These are phyloP conservation scores for Lota lota DNA, from an alignment of 2,113 vertebrate species.

Conservation along the genomic window DNA sequence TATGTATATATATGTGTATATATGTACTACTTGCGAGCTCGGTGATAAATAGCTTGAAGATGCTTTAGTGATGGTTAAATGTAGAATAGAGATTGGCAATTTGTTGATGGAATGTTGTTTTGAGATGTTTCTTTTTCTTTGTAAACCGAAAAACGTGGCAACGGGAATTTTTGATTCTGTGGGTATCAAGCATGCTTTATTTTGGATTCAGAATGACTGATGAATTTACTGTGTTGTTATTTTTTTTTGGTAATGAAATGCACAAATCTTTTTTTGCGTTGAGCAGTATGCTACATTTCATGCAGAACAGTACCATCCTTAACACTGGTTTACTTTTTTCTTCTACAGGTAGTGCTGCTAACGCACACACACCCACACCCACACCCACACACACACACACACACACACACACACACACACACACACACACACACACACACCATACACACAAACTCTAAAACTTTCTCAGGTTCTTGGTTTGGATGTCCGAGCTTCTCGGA, in stretches of 20 bases:
- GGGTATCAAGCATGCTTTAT: constrained; percentile 37
- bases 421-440: constrained; percentile 35
- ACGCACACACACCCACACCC: constrained; percentile 40
- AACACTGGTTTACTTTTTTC: constrained; percentile 63
- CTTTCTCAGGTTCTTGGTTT: constrained; percentile 69
- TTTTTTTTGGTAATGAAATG: constrained; percentile 41
- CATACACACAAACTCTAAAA: constrained; percentile 17
- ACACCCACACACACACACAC: constrained; percentile 5
- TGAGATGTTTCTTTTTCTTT: constrained; percentile 42
- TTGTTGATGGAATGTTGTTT: constrained; percentile 26
- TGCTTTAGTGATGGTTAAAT: not conserved
- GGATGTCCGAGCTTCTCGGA: constrained; percentile 49
- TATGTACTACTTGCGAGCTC: no score
- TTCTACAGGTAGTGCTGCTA: constrained; percentile 64
- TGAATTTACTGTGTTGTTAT: constrained; percentile 34
- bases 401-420: constrained; percentile 6
- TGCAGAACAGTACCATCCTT: constrained; percentile 64
- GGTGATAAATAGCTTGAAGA: constrained; percentile 13
- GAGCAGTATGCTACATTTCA: constrained; percentile 47
- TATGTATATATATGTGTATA: no score
- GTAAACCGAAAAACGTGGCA: constrained; percentile 10
- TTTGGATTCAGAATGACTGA: constrained; percentile 27
- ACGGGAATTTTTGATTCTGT: constrained; percentile 22
- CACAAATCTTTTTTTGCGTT: constrained; percentile 47
- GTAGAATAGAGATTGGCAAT: not conserved